Evolutionary conservation across 2,797 vertebrate species (phyloP).

Genomic region (Chaenodraco wilsoni): DNA sequence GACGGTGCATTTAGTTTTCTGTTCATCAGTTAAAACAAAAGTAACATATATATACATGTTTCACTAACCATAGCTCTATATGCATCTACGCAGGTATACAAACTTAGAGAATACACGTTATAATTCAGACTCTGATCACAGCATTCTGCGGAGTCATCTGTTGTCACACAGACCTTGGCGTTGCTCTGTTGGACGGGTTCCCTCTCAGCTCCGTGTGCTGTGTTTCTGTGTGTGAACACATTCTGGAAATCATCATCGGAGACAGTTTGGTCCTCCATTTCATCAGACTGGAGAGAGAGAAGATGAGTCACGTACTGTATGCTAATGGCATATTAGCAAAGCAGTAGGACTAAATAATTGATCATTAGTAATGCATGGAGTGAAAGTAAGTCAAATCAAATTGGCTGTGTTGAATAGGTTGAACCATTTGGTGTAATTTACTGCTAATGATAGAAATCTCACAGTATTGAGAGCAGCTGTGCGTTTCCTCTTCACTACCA

Average conservation of each 20-base stretch:
- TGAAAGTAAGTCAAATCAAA: constrained; percentile 6
- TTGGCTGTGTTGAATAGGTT: not conserved
- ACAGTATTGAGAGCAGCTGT: constrained; percentile 63
- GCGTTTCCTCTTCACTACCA: constrained; percentile 68
- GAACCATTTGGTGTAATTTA: not conserved
- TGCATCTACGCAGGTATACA: not conserved
- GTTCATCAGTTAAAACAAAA: not conserved
- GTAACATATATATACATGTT: not conserved
- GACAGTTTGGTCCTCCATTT: constrained; percentile 50
- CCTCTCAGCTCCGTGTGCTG: constrained; percentile 28
- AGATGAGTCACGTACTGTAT: not conserved
- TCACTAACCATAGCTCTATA: not conserved
- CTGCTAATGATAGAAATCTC: constrained; percentile 32
- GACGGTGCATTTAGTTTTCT: not conserved
- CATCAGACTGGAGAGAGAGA: constrained; percentile 69
- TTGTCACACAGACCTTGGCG: constrained; percentile 66
- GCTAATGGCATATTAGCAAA: not conserved
- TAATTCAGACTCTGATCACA: constrained; percentile 17
- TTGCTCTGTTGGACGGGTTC: constrained; percentile 12
- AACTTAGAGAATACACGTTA: not conserved
- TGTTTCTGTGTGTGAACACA: constrained; percentile 24
- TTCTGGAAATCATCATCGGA: constrained; percentile 82
- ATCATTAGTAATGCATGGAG: not conserved
- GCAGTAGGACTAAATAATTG: not conserved
- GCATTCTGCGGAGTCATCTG: constrained; percentile 2